These are phyloP conservation scores for Corvus hawaiiensis DNA, from an alignment of 2,113 vertebrate genomes.

Conservation along the genomic window DNA sequence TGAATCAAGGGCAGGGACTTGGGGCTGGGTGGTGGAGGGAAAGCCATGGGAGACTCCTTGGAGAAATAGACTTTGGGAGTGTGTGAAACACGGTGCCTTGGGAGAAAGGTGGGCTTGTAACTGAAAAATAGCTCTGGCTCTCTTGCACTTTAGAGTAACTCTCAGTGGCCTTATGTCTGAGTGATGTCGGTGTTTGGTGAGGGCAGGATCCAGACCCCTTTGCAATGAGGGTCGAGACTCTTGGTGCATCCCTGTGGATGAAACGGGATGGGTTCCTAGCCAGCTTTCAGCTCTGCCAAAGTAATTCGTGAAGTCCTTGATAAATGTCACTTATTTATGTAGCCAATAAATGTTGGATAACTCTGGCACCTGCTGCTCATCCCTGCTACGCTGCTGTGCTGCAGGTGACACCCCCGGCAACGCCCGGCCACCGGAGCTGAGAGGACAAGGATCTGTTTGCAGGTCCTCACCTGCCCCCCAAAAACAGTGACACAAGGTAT, in stretches of 20 bases:
- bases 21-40: background rate
- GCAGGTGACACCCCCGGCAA: background rate
- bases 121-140: background rate
- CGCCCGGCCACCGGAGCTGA: fast-evolving
- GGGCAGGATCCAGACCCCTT: background rate
- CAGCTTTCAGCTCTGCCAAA: conserved; percentile 43
- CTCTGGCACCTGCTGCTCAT: background rate
- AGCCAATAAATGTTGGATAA: conserved; percentile 34
- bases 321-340: conserved; percentile 5
- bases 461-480: background rate
- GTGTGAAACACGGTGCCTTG: background rate
- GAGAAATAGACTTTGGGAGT: background rate
- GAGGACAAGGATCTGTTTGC: background rate
- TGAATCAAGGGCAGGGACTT: background rate
- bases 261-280: background rate
- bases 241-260: background rate
- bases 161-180: conserved; percentile 28
- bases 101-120: background rate
- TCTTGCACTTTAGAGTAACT: background rate
- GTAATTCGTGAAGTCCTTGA: background rate
- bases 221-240: fast-evolving
- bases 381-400: background rate
- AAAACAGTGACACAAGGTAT: background rate
- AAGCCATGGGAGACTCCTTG: background rate
- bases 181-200: background rate